Evolutionary conservation across 2,888 invertebrate species (phyloP).

Genomic region (Syrphus vitripennis): DNA sequence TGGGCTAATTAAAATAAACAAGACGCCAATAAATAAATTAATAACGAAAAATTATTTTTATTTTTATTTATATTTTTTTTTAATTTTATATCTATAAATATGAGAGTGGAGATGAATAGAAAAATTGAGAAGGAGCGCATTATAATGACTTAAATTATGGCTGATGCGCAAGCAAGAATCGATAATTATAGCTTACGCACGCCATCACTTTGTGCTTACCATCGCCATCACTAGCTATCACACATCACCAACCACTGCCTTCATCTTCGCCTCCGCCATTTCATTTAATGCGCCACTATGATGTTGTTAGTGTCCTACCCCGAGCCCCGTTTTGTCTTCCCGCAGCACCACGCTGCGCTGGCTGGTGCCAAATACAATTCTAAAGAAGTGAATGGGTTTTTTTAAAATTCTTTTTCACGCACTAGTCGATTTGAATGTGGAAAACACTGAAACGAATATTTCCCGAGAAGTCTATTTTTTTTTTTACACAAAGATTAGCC

Average conservation of each 20-base stretch:
- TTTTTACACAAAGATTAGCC: too few species aligned
- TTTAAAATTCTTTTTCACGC: background rate
- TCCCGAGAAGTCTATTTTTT: background rate
- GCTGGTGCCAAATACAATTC: background rate
- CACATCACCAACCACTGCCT: background rate
- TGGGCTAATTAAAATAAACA: conserved; percentile 48
- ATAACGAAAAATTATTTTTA: conserved; percentile 17
- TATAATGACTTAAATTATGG: conserved; percentile 59
- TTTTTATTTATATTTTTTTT: background rate
- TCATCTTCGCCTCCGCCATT: background rate
- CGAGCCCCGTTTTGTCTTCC: background rate
- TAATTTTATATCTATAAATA: background rate
- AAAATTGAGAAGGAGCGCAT: background rate
- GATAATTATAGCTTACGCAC: conserved; percentile 57
- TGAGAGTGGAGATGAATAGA: background rate
- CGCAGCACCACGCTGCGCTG: background rate
- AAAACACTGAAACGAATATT: background rate
- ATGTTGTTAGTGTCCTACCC: background rate
- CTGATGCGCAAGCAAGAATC: conserved; percentile 29
- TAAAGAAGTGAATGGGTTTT: conserved; percentile 4
- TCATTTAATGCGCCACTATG: background rate
- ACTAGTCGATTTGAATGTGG: background rate
- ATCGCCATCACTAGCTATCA: background rate
- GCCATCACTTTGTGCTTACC: background rate
- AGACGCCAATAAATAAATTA: conserved; percentile 46